Conservation (phyloP, 2,113 vertebrate genomes). For the Pygoscelis adeliae region DNA sequence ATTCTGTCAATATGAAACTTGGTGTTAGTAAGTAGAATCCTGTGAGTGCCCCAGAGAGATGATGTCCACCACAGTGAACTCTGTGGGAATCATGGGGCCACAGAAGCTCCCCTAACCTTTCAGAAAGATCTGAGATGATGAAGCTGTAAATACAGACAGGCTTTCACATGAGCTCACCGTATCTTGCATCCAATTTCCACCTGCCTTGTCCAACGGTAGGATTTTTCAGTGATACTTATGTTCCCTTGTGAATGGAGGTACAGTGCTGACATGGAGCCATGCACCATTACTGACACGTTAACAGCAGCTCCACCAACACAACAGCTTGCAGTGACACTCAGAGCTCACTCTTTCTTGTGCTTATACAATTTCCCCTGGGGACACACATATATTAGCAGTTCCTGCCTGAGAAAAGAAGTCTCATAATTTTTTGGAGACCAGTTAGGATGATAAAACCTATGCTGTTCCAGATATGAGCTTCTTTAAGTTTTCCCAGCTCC, state of each 20-base stretch:
- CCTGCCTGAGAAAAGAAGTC: neutral
- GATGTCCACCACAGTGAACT: neutral
- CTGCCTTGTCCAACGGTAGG: neutral
- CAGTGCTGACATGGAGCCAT: neutral
- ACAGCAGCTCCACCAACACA: neutral
- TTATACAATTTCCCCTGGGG: neutral
- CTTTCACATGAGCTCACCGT: accelerated
- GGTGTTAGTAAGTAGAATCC: neutral
- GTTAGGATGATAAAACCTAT: neutral
- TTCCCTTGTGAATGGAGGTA: neutral
- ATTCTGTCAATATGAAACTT: neutral
- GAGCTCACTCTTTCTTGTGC: neutral
- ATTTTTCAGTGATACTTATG: neutral
- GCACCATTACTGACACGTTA: accelerated
- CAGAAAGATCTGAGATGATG: neutral
- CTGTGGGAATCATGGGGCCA: neutral
- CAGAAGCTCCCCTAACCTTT: neutral
- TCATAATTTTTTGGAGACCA: neutral
- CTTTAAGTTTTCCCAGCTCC: neutral
- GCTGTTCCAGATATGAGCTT: neutral
- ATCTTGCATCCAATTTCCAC: neutral
- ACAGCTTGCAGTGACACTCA: neutral
- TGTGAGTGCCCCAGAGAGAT: neutral
- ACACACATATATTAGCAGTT: neutral
- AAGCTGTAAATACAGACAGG: neutral